Conservation (phyloP, 2,888 invertebrate species). For the Lasioglossum pauxillum region DNA sequence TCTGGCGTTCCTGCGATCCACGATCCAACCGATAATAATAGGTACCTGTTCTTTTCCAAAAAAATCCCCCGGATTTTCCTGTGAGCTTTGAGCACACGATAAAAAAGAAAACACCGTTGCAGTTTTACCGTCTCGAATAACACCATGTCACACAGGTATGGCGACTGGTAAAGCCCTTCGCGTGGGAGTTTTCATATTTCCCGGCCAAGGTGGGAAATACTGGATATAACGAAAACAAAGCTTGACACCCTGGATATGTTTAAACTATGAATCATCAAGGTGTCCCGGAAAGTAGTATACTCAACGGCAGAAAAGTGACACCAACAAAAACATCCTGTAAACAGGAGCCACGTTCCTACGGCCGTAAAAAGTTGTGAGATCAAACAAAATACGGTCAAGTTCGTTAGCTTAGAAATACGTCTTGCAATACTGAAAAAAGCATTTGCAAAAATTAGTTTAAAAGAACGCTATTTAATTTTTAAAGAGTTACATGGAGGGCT, state of each 20-base stretch:
- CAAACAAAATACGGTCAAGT: too few species aligned
- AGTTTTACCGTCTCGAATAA: constrained; percentile 43
- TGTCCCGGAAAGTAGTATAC: background rate
- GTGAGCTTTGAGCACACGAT: background rate
- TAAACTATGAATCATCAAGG: background rate
- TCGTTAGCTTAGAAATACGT: too few species aligned
- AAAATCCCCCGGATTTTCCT: constrained; percentile 4
- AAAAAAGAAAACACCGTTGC: constrained; percentile 28
- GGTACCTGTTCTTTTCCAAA: background rate
- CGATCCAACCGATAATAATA: background rate
- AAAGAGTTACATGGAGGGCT: too few species aligned
- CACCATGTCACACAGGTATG: constrained; percentile 19
- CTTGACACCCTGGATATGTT: background rate
- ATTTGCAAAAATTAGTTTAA: too few species aligned
- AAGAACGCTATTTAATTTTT: too few species aligned
- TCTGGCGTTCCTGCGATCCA: background rate
- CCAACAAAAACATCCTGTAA: too few species aligned
- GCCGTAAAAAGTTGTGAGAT: too few species aligned
- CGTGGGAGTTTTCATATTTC: constrained; percentile 31
- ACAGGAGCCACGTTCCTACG: too few species aligned
- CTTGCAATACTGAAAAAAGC: too few species aligned
- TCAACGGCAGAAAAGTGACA: background rate
- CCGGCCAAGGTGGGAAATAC: background rate
- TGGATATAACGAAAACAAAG: background rate
- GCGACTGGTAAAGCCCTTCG: constrained; percentile 25